Base-by-base conservation (phyloP, 2,888 invertebrate species). In the Electrophaes corylata region DNA sequence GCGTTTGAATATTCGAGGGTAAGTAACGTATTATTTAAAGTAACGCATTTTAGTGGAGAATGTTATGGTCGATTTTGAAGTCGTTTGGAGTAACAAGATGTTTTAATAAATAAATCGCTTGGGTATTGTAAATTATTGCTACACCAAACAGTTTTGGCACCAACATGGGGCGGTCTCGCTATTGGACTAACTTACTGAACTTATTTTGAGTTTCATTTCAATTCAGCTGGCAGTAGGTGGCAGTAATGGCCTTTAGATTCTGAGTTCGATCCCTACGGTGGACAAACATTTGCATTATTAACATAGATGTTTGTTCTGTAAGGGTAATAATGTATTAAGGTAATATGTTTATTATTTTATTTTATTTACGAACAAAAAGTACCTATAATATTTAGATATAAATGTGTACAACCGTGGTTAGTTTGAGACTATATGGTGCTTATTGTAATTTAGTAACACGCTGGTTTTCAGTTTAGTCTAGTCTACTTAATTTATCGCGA, bases 401-500 rank as follows among this genome's bases (percentile, higher is more conserved):
- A n/a, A n/a, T n/a, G n/a, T n/a, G n/a, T n/a, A n/a, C n/a, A n/a
- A n/a, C n/a, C n/a, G n/a, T n/a, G n/a, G n/a, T n/a, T n/a, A n/a
- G n/a, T n/a, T n/a, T n/a, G n/a, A n/a, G n/a, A n/a, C n/a, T n/a
- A n/a, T n/a, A n/a, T n/a, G n/a, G n/a, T n/a, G n/a, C n/a, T 6
- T 29, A 10, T 10, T 29, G 10, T 10, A 29, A 6, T 29, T 29
- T 29, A 10, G 26, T 29, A 10, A 18, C 18, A 10, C 4, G 18
- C 18, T 16, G n/a, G 16, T 18, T 18, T 45, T 33, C 31, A n/a
- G 23, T 35, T 23, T 23, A 26, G 47, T 48, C 47, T 48, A 48
- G 47, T 48, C 47, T 48, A 11, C n/a, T 46, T 31, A 39, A 8
- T 39, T 4, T 39, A 19, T 39, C 18, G 11, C 26, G 10, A 29